A percentile compares a stretch with the other conserved stretches of the same genome.
phyloP scores from a whole-genome alignment of 2,113 vertebrate genomes.

The Seriola rivoliana region DNA sequence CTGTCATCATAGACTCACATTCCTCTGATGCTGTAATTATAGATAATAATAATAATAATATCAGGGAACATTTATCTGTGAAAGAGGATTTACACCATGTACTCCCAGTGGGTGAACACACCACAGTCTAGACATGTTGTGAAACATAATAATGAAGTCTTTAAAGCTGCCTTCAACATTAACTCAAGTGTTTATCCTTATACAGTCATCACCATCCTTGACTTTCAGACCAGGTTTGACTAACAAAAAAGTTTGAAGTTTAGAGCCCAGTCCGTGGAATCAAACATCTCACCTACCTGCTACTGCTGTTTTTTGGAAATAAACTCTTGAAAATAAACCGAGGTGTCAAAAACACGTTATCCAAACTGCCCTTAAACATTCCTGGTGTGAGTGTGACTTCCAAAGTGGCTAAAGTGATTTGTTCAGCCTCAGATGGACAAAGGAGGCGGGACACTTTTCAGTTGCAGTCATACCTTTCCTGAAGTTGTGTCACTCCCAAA shows the following conservation, averaged over 20 bases:
- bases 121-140: constrained; percentile 28
- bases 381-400: constrained; percentile 4
- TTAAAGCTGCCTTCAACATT: constrained; percentile 1
- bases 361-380: constrained; percentile 22
- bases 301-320: constrained; percentile 23
- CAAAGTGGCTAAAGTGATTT: constrained; percentile 43
- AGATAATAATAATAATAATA: neutral
- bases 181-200: neutral
- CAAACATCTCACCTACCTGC: constrained; percentile 71
- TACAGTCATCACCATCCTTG: neutral
- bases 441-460: constrained; percentile 61
- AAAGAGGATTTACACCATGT: neutral
- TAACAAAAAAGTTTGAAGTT: neutral
- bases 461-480: constrained; percentile 27
- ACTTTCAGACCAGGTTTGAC: neutral
- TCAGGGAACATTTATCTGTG: neutral
- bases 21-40: neutral
- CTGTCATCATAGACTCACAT: no score
- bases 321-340: constrained; percentile 10
- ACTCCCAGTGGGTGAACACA: neutral
- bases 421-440: constrained; percentile 37
- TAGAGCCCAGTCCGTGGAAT: neutral
- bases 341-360: neutral
- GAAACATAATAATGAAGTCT: constrained; percentile 24
- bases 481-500: constrained; percentile 42